phyloP scores from a whole-genome alignment of 1,140 invertebrate species.

The Ooceraea biroi region DNA sequence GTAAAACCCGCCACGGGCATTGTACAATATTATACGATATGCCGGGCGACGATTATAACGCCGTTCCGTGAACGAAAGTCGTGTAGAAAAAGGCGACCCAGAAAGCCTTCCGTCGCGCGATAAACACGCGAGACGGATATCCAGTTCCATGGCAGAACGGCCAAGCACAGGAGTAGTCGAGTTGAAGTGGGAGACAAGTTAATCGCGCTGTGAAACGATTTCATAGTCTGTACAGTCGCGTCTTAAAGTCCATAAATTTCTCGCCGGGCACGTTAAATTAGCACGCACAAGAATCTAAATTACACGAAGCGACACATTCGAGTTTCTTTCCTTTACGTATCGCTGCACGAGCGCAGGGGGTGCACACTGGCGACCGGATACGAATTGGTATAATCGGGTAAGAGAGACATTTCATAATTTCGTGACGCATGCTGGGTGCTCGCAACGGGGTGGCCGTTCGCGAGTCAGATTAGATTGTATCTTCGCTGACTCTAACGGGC shows the following conservation, averaged over 20 bases:
- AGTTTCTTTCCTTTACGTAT: background rate
- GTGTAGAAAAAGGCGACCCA: background rate
- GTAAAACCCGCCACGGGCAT: background rate
- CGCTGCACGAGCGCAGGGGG: constrained; percentile 1
- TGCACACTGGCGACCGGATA: too few relatives aligned
- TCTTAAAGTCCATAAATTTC: background rate
- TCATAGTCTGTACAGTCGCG: background rate
- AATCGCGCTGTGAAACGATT: background rate
- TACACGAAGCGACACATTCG: background rate
- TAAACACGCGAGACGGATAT: background rate
- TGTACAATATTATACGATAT: constrained; percentile 9
- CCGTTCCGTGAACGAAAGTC: background rate
- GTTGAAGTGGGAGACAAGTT: background rate
- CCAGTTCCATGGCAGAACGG: background rate
- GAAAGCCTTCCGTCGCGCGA: background rate
- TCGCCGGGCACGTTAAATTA: background rate
- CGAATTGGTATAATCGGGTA: constrained; percentile 2
- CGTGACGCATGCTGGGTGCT: constrained; percentile 14
- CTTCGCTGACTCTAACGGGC: constrained; percentile 54
- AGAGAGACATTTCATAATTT: constrained; percentile 35
- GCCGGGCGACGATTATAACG: constrained; percentile 19
- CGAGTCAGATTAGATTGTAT: constrained; percentile 58
- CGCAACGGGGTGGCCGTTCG: constrained; percentile 1
- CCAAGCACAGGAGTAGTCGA: background rate
- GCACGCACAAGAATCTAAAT: background rate